Conservation (phyloP, 2,113 vertebrate species). For the Rutilus rutilus region DNA sequence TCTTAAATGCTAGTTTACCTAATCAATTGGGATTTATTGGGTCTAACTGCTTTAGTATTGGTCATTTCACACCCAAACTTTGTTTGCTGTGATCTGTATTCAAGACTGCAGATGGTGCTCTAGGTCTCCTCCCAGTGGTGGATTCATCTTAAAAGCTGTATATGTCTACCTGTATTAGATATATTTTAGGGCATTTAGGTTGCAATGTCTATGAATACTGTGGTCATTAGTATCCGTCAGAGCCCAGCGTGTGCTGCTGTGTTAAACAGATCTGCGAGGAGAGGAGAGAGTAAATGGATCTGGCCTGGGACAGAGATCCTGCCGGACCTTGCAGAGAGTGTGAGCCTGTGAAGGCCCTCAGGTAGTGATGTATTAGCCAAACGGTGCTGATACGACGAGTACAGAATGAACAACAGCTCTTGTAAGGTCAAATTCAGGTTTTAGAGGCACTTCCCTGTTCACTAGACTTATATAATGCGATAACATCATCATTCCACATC, state of each 20-base stretch:
- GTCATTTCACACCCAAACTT: not conserved
- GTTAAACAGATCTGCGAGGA: constrained; percentile 17
- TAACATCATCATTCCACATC: constrained; percentile 19
- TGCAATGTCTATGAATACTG: constrained; percentile 28
- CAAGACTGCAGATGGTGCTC: constrained; percentile 16
- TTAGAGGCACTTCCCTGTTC: not conserved
- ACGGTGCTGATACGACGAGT: not conserved
- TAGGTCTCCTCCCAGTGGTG: constrained; percentile 4
- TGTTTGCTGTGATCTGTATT: not conserved
- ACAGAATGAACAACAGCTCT: not conserved
- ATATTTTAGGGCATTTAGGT: constrained; percentile 45
- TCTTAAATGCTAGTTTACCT: not conserved
- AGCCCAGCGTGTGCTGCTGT: not conserved
- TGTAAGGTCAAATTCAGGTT: not conserved
- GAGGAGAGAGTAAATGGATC: constrained; percentile 3
- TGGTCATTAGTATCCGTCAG: constrained; percentile 39
- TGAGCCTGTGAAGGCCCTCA: not conserved
- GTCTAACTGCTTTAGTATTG: not conserved
- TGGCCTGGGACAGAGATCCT: not conserved
- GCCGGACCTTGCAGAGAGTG: not conserved
- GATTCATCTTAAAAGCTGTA: not conserved
- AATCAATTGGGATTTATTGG: not conserved
- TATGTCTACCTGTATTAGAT: constrained; percentile 43
- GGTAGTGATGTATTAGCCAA: not conserved
- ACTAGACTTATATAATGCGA: constrained; percentile 1